Percentiles rank a stretch among this genome's conserved stretches.
Evolutionary conservation across 2,113 vertebrate species (phyloP).

Genomic region (Porphyrio hochstetteri): DNA sequence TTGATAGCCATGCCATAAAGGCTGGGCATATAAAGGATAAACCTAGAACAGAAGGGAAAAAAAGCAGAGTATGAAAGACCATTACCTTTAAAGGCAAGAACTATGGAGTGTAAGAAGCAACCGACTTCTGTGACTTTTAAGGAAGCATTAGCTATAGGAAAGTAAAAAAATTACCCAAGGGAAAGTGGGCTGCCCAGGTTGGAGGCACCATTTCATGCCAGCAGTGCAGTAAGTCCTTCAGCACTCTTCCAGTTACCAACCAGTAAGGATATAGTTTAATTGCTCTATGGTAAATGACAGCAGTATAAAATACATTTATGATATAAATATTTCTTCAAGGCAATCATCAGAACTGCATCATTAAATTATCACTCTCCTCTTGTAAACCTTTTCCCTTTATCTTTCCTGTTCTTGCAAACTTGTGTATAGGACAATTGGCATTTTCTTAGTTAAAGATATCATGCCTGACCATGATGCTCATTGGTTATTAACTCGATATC

Average conservation of each 20-base stretch:
- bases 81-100: neutral
- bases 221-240: neutral
- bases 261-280: neutral
- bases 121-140: neutral
- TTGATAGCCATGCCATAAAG: neutral
- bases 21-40: neutral
- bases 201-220: neutral
- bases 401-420: neutral
- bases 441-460: slow-evolving; percentile 11
- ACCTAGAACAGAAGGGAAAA: neutral
- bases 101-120: neutral
- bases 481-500: neutral
- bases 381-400: neutral
- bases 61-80: neutral
- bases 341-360: neutral
- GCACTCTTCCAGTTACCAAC: neutral
- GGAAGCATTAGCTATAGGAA: neutral
- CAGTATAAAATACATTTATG: neutral
- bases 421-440: neutral
- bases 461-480: neutral
- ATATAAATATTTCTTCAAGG: neutral
- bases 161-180: neutral
- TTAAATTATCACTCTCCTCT: neutral
- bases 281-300: neutral
- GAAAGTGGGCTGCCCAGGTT: neutral